Evolutionary conservation across 2,888 invertebrate species (phyloP).

Genomic region (Rapana venosa): DNA sequence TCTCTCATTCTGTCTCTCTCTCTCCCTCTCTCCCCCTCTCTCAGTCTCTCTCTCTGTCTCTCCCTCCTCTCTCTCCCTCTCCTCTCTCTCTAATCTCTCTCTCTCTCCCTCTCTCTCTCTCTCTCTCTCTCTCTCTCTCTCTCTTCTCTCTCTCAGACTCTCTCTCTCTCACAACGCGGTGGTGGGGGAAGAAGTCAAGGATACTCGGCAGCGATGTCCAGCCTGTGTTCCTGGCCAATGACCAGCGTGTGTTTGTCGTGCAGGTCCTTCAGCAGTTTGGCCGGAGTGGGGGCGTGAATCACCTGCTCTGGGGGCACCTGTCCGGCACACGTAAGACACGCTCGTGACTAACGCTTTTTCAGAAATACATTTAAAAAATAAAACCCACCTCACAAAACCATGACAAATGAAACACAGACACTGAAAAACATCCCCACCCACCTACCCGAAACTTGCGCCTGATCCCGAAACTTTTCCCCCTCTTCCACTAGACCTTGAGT

Average conservation of each 20-base stretch:
- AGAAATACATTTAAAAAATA: too few species aligned
- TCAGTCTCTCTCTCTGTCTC: not conserved
- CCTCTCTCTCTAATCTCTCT: too few species aligned
- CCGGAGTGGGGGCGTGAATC: slow-evolving; percentile 77
- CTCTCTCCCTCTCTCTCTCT: too few species aligned
- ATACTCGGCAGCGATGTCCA: slow-evolving; percentile 77
- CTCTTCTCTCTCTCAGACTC: slow-evolving; percentile 4
- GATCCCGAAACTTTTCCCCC: too few species aligned
- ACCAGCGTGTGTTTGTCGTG: slow-evolving; percentile 76
- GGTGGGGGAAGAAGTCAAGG: slow-evolving; percentile 59
- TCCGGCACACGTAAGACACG: not conserved
- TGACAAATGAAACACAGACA: too few species aligned
- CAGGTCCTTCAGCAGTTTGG: slow-evolving; percentile 71
- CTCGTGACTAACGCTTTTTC: too few species aligned
- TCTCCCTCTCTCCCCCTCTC: not conserved
- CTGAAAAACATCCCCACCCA: too few species aligned
- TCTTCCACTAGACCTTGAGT: too few species aligned
- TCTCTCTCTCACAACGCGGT: not conserved
- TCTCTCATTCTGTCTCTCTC: not conserved
- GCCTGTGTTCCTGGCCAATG: slow-evolving; percentile 76
- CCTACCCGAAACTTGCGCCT: not conserved
- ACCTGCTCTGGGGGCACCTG: slow-evolving; percentile 75
- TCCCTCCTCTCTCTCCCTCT: too few species aligned
- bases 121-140: slow-evolving; percentile 13
- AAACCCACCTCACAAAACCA: too few species aligned